Conservation (phyloP, 2,888 invertebrate genomes). For the Drosophila glabriapex region DNA sequence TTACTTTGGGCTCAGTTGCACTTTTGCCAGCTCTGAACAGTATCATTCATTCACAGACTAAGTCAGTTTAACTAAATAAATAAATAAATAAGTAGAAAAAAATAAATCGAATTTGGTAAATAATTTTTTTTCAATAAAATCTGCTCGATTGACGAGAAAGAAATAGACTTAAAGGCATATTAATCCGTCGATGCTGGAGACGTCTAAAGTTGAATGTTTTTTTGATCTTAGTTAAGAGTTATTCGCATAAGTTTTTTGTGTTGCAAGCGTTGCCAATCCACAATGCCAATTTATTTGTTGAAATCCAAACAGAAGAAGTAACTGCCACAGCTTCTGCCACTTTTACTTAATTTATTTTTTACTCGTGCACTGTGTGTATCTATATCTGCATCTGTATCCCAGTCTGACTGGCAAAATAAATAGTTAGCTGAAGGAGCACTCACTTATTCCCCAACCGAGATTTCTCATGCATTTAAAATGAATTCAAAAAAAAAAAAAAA, state of each 20-base stretch:
- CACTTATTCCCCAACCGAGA: conserved; percentile 40
- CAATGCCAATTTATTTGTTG: not conserved
- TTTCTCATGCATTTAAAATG: conserved; percentile 70
- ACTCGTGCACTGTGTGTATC: conserved; percentile 23
- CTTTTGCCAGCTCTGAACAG: conserved; percentile 43
- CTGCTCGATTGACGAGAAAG: not conserved
- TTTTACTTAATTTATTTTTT: conserved; percentile 63
- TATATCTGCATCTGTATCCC: conserved; percentile 36
- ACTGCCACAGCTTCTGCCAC: conserved; percentile 57
- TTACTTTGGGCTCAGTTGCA: conserved; percentile 70
- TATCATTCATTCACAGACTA: not conserved
- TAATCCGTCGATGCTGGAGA: not conserved
- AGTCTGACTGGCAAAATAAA: conserved; percentile 61
- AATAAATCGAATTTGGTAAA: not conserved
- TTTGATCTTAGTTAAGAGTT: not conserved
- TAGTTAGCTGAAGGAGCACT: conserved; percentile 53
- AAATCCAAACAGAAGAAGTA: not conserved
- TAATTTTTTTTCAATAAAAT: no score
- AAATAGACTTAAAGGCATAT: not conserved
- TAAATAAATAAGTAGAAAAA: not conserved
- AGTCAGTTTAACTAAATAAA: not conserved
- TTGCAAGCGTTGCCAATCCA: not conserved
- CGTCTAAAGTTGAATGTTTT: not conserved
- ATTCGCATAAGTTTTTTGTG: not conserved
- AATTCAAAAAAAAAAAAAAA: conserved; percentile 43